phyloP scores from a whole-genome alignment of 1,140 invertebrate genomes.

The Macrobrachium rosenbergii region DNA sequence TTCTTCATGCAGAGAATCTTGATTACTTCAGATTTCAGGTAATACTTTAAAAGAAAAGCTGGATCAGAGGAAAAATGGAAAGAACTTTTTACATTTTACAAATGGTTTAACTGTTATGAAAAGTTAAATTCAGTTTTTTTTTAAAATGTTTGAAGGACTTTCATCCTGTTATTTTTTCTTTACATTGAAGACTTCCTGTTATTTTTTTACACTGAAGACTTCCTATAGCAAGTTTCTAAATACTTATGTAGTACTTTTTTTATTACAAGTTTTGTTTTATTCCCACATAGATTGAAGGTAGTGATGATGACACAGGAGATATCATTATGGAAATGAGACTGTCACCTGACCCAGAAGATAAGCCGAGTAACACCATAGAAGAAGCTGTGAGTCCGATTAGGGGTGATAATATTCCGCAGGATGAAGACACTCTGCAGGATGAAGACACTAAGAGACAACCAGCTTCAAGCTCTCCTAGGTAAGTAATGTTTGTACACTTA shows the following conservation, averaged over 20 bases:
- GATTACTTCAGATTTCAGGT: too few species aligned
- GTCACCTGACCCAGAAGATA: constrained; percentile 18
- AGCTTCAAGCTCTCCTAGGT: constrained; percentile 46
- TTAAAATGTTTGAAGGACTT: too few species aligned
- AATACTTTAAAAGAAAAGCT: too few species aligned
- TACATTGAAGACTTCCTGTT: too few species aligned
- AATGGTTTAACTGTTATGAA: too few species aligned
- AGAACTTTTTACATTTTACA: too few species aligned
- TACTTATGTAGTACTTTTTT: neutral
- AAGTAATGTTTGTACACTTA: neutral
- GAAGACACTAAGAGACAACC: constrained; percentile 21
- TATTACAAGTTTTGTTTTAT: neutral
- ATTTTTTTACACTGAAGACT: too few species aligned
- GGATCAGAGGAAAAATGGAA: too few species aligned
- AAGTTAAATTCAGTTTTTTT: too few species aligned
- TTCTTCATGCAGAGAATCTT: too few species aligned
- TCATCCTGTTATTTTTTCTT: too few species aligned
- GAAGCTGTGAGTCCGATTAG: constrained; percentile 51
- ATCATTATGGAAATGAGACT: constrained; percentile 51
- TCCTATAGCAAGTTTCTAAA: neutral
- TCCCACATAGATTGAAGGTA: constrained; percentile 31
- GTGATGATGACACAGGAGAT: constrained; percentile 52
- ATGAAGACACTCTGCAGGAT: constrained; percentile 16
- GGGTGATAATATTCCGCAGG: constrained; percentile 15
- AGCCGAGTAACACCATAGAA: constrained; percentile 14